Evolutionary conservation across 2,888 invertebrate species (phyloP).

Genomic region (Pocota personata): DNA sequence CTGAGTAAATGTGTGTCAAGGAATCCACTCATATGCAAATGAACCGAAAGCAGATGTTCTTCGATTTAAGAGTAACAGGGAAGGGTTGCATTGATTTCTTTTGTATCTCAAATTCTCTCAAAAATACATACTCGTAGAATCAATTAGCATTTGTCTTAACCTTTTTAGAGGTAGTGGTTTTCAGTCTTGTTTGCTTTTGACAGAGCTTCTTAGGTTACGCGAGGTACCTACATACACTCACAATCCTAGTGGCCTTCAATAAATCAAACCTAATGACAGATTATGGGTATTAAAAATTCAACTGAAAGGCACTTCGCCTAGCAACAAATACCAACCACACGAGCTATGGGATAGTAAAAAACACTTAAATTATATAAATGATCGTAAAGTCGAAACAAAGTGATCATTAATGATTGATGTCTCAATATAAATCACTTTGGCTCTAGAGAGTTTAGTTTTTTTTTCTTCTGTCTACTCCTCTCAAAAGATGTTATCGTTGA

Average conservation of each 20-base stretch:
- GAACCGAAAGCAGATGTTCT: slow-evolving; percentile 55
- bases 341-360: slow-evolving; percentile 7
- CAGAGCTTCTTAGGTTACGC: slow-evolving; percentile 47
- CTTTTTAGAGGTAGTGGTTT: slow-evolving; percentile 2
- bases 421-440: slow-evolving; percentile 56
- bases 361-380: slow-evolving; percentile 52
- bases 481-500: slow-evolving; percentile 38
- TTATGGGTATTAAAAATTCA: slow-evolving; percentile 26
- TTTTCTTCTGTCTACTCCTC: neutral
- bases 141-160: slow-evolving; percentile 51
- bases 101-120: neutral
- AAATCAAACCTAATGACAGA: slow-evolving; percentile 54
- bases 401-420: slow-evolving; percentile 56
- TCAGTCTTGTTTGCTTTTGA: slow-evolving; percentile 6
- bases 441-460: slow-evolving; percentile 6
- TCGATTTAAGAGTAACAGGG: neutral
- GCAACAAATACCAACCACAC: neutral
- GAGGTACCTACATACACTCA: neutral
- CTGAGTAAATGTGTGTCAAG: slow-evolving; percentile 21
- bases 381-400: slow-evolving; percentile 58
- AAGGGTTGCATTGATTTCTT: slow-evolving; percentile 15
- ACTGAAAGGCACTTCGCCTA: neutral
- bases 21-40: slow-evolving; percentile 66
- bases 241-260: slow-evolving; percentile 31
- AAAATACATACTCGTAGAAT: slow-evolving; percentile 6